Conservation (phyloP, 2,888 invertebrate species). For the Zele albiditarsus region DNA sequence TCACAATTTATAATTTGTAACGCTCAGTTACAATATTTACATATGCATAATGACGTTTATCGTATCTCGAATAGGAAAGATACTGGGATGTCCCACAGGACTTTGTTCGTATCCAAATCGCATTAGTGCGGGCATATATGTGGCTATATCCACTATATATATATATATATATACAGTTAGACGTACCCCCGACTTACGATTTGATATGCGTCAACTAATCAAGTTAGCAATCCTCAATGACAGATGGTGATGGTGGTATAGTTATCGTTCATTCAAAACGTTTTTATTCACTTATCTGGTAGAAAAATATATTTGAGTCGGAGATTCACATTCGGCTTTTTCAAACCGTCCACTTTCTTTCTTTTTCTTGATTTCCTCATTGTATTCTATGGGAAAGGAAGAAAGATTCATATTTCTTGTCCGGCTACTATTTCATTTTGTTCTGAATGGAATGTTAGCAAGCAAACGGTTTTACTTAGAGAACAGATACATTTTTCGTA, state of each 20-base stretch:
- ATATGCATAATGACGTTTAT: conserved; percentile 70
- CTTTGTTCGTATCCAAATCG: conserved; percentile 69
- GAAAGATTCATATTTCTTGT: no score
- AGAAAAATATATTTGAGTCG: no score
- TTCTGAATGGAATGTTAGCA: no score
- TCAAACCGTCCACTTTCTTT: no score
- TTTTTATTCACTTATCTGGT: no score
- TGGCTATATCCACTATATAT: conserved; percentile 55
- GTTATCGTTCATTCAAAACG: conserved; percentile 37
- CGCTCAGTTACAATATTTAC: conserved; percentile 69
- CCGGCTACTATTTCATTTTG: no score
- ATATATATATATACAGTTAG: not conserved
- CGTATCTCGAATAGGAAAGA: conserved; percentile 59
- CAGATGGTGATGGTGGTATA: conserved; percentile 64
- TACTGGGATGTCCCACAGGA: conserved; percentile 67
- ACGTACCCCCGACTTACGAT: conserved; percentile 54
- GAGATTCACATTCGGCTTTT: no score
- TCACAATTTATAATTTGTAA: conserved; percentile 55
- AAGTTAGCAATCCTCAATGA: conserved; percentile 70
- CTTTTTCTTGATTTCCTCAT: no score
- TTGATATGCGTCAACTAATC: conserved; percentile 71
- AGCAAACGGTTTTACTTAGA: no score
- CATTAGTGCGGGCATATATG: conserved; percentile 62
- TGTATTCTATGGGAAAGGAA: no score
- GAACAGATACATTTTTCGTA: no score